These are phyloP conservation scores for Aphelocoma coerulescens DNA, from an alignment of 2,113 vertebrate genomes.

Conservation along the genomic window DNA sequence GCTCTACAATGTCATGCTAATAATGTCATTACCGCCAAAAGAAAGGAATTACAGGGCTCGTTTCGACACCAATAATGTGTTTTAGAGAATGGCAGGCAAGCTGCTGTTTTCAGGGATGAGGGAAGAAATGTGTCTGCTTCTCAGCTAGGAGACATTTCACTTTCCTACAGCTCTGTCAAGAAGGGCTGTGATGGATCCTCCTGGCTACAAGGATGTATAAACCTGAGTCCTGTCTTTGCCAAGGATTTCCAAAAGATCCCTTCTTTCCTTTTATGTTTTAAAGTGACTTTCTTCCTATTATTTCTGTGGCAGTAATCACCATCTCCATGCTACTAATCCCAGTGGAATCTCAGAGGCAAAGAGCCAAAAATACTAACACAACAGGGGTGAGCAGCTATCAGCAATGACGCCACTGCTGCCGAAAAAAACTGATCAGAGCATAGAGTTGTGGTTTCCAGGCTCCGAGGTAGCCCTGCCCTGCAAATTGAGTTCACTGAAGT, in stretches of 20 bases:
- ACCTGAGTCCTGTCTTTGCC: background rate
- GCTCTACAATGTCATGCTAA: conserved; percentile 4
- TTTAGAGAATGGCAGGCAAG: background rate
- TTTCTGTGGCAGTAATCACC: conserved; percentile 8
- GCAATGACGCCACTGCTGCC: background rate
- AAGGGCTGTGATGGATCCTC: background rate
- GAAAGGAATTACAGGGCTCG: conserved; percentile 4
- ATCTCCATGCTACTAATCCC: conserved; percentile 22
- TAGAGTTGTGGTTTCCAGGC: background rate
- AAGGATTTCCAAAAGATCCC: background rate
- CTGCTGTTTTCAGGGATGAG: background rate
- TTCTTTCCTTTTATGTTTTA: background rate
- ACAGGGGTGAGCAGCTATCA: background rate
- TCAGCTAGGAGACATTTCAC: background rate
- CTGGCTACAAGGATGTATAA: background rate
- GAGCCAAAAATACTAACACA: conserved; percentile 17
- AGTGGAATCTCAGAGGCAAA: conserved; percentile 44
- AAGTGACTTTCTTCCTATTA: conserved; percentile 5
- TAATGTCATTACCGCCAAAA: conserved; percentile 4
- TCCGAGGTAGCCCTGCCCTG: background rate
- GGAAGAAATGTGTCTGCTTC: background rate
- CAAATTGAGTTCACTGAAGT: background rate
- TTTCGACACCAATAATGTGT: background rate
- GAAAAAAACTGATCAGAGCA: background rate
- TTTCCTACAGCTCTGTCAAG: background rate